phyloP scores from a whole-genome alignment of 2,113 vertebrate species.

The Solea solea region DNA sequence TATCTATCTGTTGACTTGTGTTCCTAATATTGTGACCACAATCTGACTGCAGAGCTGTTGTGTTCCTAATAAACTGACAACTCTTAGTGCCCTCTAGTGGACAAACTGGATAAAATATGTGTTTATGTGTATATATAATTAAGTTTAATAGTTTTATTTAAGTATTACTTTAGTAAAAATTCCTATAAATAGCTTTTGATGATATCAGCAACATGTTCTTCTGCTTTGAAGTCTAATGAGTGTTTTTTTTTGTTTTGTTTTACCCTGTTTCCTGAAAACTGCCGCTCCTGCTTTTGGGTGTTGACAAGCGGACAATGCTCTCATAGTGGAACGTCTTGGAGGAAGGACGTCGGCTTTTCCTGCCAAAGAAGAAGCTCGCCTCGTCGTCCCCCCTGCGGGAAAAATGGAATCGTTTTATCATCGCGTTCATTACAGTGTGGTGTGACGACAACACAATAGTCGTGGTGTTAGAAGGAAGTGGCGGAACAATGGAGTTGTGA shows the following conservation, averaged over 20 bases:
- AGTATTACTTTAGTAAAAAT: no score
- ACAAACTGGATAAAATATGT: neutral
- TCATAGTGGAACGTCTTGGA: constrained; percentile 48
- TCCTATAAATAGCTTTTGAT: no score
- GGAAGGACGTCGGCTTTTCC: constrained; percentile 54
- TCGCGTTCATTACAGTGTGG: constrained; percentile 18
- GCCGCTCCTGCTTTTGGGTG: constrained; percentile 51
- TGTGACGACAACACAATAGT: constrained; percentile 49
- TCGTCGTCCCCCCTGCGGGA: constrained; percentile 57
- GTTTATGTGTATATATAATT: no score
- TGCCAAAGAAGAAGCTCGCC: constrained; percentile 46
- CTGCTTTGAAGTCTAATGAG: no score
- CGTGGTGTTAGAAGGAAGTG: constrained; percentile 4
- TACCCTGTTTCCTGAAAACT: constrained; percentile 61
- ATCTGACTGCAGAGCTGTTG: neutral
- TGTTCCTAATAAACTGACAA: neutral
- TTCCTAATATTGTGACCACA: no score
- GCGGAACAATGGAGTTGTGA: no score
- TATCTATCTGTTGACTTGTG: no score
- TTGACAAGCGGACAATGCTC: constrained; percentile 60
- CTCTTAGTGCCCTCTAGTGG: neutral
- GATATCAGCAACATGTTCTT: no score
- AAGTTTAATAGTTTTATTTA: no score
- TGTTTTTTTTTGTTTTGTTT: constrained; percentile 4
- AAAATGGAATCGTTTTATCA: constrained; percentile 46